Evolutionary conservation across 2,797 vertebrate genomes (phyloP).

Genomic region (Phoxinus dragarum): DNA sequence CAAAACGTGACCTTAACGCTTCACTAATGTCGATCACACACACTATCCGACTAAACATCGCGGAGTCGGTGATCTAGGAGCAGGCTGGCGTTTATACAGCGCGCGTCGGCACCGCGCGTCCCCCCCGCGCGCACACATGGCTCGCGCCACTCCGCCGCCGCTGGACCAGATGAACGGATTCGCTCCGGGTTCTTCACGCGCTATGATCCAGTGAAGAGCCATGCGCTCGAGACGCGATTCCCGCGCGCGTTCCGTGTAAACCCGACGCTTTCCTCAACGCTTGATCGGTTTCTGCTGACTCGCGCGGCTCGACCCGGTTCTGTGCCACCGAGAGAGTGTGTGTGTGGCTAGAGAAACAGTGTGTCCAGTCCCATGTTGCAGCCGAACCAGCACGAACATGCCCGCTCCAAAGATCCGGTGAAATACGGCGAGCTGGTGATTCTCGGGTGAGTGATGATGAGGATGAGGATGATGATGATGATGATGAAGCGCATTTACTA

Average conservation of each 20-base stretch:
- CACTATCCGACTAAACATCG: accelerated
- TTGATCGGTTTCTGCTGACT: background rate
- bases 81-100: accelerated
- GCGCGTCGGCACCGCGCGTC: background rate
- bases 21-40: too few species aligned
- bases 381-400: conserved; percentile 89
- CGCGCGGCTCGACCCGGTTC: conserved; percentile 18
- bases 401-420: conserved; percentile 91
- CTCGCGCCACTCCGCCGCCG: conserved; percentile 71
- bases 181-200: conserved; percentile 24
- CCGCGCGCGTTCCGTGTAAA: background rate
- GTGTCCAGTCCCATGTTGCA: conserved; percentile 89
- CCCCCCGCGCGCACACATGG: conserved; percentile 65
- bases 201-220: conserved; percentile 30
- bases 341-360: conserved; percentile 57
- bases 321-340: conserved; percentile 40
- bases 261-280: background rate
- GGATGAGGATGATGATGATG: too few species aligned
- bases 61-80: background rate
- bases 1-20: background rate
- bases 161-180: conserved; percentile 27
- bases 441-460: conserved; percentile 86
- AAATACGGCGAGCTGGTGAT: conserved; percentile 97
- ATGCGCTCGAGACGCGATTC: conserved; percentile 29
- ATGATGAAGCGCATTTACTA: too few species aligned